phyloP scores from a whole-genome alignment of 2,888 invertebrate species.

The Operophtera brumata region DNA sequence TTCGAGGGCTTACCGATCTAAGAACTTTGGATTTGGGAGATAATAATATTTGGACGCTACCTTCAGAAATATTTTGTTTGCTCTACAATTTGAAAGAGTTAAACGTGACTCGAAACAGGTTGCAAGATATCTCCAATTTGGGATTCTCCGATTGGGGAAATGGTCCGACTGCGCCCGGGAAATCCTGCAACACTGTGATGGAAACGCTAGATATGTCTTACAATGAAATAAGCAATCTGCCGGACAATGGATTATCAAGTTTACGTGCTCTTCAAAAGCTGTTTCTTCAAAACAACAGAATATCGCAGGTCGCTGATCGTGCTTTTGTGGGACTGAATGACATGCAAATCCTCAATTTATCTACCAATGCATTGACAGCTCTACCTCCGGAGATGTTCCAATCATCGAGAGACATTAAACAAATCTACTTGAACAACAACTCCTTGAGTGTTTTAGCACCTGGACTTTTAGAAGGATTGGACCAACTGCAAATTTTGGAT shows the following conservation, averaged over 20 bases:
- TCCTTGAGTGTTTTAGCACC: slow-evolving; percentile 87
- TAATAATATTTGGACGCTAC: slow-evolving; percentile 89
- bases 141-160: slow-evolving; percentile 88
- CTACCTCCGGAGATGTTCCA: slow-evolving; percentile 90
- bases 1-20: slow-evolving; percentile 84
- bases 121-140: slow-evolving; percentile 88
- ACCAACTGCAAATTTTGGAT: slow-evolving; percentile 87
- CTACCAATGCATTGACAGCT: slow-evolving; percentile 88
- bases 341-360: slow-evolving; percentile 87
- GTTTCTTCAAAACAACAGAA: slow-evolving; percentile 87
- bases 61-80: slow-evolving; percentile 86
- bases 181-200: slow-evolving; percentile 85
- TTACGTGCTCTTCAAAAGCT: slow-evolving; percentile 85
- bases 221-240: slow-evolving; percentile 86
- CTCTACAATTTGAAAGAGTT: slow-evolving; percentile 84
- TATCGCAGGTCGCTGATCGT: slow-evolving; percentile 86
- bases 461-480: slow-evolving; percentile 86
- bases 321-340: slow-evolving; percentile 86
- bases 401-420: slow-evolving; percentile 85
- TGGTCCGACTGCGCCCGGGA: slow-evolving; percentile 83
- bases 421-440: slow-evolving; percentile 89
- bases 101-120: slow-evolving; percentile 88
- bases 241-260: slow-evolving; percentile 86
- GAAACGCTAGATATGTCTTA: slow-evolving; percentile 86
- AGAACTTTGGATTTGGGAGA: slow-evolving; percentile 85